Evolutionary conservation across 2,797 vertebrate species (phyloP).

Genomic region (Anguilla pacifica): DNA sequence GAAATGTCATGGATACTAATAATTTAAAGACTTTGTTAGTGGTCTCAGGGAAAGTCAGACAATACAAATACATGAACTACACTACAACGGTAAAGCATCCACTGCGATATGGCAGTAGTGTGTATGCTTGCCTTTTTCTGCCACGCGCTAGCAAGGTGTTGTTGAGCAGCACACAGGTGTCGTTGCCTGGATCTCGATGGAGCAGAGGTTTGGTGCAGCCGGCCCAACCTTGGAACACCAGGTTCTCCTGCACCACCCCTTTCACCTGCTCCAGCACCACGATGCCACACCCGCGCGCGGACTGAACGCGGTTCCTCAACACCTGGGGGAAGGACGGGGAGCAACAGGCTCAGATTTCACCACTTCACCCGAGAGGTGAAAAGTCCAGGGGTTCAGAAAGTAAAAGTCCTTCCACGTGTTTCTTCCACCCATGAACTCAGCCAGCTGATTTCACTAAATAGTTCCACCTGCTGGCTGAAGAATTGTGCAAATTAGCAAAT

Average conservation of each 20-base stretch:
- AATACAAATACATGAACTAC: no score
- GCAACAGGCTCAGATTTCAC: not conserved
- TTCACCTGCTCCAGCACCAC: conserved; percentile 79
- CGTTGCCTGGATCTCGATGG: conserved; percentile 71
- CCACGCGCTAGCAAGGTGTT: conserved; percentile 80
- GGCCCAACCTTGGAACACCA: conserved; percentile 84
- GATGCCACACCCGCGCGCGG: conserved; percentile 79
- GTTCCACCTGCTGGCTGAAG: no score
- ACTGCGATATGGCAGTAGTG: not conserved
- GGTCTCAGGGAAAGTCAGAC: not conserved
- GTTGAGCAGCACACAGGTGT: conserved; percentile 79
- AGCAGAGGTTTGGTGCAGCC: conserved; percentile 76
- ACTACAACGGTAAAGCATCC: not conserved
- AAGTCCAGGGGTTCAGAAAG: no score
- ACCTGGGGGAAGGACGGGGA: conserved; percentile 66
- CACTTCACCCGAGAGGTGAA: not conserved
- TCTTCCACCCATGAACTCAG: no score
- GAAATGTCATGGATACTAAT: not conserved
- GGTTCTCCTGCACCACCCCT: conserved; percentile 84
- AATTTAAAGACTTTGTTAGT: conserved; percentile 17
- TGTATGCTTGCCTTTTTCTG: conserved; percentile 71
- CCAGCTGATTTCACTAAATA: no score
- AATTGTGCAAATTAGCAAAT: no score
- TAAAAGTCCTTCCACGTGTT: no score
- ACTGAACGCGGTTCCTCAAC: conserved; percentile 85